Evolutionary conservation across 1,140 invertebrate genomes (phyloP).

Genomic region (Oscheius sp.): DNA sequence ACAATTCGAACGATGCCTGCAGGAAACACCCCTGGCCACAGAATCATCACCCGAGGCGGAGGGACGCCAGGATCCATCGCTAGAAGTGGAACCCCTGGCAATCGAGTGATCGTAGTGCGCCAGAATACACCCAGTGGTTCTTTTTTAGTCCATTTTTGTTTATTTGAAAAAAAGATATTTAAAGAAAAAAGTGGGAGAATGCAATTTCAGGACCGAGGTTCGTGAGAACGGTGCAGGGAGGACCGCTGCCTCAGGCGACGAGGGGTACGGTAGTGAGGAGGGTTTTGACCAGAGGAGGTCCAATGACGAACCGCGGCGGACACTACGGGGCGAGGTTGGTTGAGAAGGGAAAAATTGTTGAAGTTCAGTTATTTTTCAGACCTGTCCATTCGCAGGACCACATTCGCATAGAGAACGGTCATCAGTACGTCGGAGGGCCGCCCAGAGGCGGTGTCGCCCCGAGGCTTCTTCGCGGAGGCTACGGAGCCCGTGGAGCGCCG

Average conservation of each 20-base stretch:
- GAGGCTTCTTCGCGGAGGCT: no score
- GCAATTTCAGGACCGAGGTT: not conserved
- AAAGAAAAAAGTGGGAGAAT: not conserved
- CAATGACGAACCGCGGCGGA: no score
- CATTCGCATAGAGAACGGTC: no score
- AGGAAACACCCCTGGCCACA: not conserved
- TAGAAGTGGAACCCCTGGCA: not conserved
- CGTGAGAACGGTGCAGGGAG: not conserved
- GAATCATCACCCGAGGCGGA: not conserved
- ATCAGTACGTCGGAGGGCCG: no score
- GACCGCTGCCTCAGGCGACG: not conserved
- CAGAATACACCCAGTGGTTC: conserved; percentile 15
- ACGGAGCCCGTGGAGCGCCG: no score
- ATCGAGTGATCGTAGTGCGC: conserved; percentile 10
- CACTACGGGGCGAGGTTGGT: no score
- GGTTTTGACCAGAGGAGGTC: not conserved
- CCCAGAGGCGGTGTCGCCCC: no score
- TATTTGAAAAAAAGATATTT: no score
- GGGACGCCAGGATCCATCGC: not conserved
- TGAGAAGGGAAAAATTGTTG: no score
- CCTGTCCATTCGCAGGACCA: no score
- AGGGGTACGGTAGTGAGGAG: not conserved
- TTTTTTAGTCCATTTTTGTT: no score
- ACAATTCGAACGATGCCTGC: not conserved
- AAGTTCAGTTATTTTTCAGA: no score